phyloP scores from a whole-genome alignment of 1,140 invertebrate genomes.

The Lamellibrachia luymesi region DNA sequence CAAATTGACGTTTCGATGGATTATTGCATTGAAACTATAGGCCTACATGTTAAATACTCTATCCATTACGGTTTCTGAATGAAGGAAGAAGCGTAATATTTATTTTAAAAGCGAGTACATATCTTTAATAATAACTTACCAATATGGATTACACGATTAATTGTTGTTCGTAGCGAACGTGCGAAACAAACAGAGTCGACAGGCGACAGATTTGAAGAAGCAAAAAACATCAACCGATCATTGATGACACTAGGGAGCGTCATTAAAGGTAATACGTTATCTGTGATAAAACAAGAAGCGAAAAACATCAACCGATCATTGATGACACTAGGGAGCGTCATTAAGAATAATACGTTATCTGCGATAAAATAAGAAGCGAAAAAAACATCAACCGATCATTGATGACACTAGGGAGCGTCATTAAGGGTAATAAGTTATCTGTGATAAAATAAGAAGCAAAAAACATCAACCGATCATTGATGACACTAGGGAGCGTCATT shows the following conservation, averaged over 20 bases:
- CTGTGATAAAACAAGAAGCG: slow-evolving; percentile 25
- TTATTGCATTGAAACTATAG: background rate
- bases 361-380: slow-evolving; percentile 37
- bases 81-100: background rate
- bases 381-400: slow-evolving; percentile 39
- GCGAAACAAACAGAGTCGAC: slow-evolving; percentile 34
- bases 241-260: slow-evolving; percentile 35
- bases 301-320: slow-evolving; percentile 38
- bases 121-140: background rate
- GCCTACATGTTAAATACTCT: background rate
- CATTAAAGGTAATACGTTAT: slow-evolving; percentile 25
- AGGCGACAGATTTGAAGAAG: slow-evolving; percentile 39
- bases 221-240: slow-evolving; percentile 38
- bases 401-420: slow-evolving; percentile 34
- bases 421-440: slow-evolving; percentile 27
- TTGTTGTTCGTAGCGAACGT: slow-evolving; percentile 31
- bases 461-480: slow-evolving; percentile 38
- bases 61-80: background rate
- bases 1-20: background rate
- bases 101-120: background rate
- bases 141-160: background rate
- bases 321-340: slow-evolving; percentile 33
- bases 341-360: slow-evolving; percentile 20
- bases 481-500: slow-evolving; percentile 34
- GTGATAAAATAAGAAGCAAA: slow-evolving; percentile 37